Conservation (phyloP, 2,113 vertebrate species). For the Amia ocellicauda region DNA sequence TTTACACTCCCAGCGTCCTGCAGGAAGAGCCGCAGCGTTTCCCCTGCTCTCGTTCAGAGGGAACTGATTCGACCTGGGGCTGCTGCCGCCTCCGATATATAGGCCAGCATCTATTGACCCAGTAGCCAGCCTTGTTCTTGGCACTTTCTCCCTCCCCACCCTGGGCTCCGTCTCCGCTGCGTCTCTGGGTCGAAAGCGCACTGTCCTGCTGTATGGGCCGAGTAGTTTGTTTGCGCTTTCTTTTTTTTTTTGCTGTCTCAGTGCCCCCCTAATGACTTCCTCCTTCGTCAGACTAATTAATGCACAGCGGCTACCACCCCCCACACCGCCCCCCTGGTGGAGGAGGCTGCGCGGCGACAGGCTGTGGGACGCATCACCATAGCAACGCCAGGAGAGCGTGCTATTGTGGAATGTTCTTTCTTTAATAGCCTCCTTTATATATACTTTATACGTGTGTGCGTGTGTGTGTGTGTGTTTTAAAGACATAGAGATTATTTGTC, state of each 20-base stretch:
- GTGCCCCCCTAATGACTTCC: constrained; percentile 37
- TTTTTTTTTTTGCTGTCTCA: constrained; percentile 15
- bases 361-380: constrained; percentile 51
- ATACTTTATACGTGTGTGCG: constrained; percentile 27
- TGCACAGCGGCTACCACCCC: constrained; percentile 46
- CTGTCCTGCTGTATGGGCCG: background rate
- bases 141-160: background rate
- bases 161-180: background rate
- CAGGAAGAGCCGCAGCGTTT: no score
- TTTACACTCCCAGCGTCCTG: no score
- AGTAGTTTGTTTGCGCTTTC: background rate
- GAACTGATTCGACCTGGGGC: no score
- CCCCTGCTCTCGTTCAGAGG: no score
- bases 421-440: constrained; percentile 25
- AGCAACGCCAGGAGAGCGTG: constrained; percentile 53
- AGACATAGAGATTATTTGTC: no score
- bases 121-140: no score
- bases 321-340: constrained; percentile 39
- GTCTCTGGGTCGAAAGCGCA: background rate
- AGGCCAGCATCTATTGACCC: no score
- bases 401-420: constrained; percentile 44
- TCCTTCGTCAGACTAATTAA: constrained; percentile 52
- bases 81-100: no score
- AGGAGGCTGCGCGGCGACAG: constrained; percentile 53
- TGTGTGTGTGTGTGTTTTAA: constrained; percentile 10